Conservation (phyloP, 2,797 vertebrate genomes). For the Discoglossus pictus region DNA sequence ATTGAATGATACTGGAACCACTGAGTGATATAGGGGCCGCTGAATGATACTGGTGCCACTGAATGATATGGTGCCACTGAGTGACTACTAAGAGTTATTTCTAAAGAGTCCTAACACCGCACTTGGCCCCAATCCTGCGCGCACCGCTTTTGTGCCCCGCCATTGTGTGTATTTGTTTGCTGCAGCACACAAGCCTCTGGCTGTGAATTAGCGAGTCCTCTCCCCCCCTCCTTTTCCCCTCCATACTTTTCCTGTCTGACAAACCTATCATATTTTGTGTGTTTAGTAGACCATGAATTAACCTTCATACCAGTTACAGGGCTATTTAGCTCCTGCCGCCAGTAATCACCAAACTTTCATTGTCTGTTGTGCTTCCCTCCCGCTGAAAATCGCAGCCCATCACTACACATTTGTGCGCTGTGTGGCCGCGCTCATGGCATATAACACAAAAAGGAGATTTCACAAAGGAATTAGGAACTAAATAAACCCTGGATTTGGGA, state of each 20-base stretch:
- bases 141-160: no score
- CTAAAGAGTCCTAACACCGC: no score
- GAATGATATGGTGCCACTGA: no score
- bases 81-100: no score
- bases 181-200: background rate
- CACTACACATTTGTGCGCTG: background rate
- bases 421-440: no score
- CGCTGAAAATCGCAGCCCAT: constrained; percentile 45
- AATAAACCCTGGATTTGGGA: no score
- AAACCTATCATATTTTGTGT: constrained; percentile 71
- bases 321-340: constrained; percentile 74
- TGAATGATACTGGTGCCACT: no score
- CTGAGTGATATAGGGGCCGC: no score
- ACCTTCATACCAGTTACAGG: constrained; percentile 80
- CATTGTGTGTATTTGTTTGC: background rate
- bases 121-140: no score
- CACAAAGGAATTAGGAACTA: no score
- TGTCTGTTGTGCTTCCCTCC: constrained; percentile 58
- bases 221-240: constrained; percentile 30
- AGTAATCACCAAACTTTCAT: constrained; percentile 69
- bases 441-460: no score
- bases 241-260: constrained; percentile 58
- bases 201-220: background rate
- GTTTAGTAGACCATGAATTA: constrained; percentile 78
- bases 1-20: no score